Percentiles rank a stretch among this genome's conserved stretches.
Evolutionary conservation across 1,140 invertebrate genomes (phyloP).

Genomic region (Popillia japonica): DNA sequence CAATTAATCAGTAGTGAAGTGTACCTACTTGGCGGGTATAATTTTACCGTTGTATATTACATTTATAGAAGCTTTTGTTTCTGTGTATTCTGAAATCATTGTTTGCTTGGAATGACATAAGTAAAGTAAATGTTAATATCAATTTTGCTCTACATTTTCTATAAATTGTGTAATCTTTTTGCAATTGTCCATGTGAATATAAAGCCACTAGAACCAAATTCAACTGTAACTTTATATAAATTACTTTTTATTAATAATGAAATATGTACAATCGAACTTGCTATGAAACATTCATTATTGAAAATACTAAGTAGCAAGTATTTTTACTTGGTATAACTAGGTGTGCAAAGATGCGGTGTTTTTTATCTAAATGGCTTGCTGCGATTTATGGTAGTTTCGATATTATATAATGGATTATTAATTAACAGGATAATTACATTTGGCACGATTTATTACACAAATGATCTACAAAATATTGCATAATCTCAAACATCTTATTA

Average conservation of each 20-base stretch:
- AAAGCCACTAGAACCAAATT: background rate
- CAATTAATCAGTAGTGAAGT: background rate
- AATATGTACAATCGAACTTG: background rate
- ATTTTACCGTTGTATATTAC: background rate
- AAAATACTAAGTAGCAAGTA: background rate
- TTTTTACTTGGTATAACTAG: background rate
- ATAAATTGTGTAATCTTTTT: background rate
- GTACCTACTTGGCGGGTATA: background rate
- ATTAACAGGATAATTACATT: background rate
- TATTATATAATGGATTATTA: background rate
- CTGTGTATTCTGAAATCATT: background rate
- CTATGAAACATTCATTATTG: background rate
- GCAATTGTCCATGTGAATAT: background rate
- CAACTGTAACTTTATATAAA: background rate
- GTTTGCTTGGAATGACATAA: background rate
- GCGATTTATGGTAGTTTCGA: background rate
- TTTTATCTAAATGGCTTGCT: background rate
- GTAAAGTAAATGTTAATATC: slow-evolving; percentile 18
- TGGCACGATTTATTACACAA: background rate
- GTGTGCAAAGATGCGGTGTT: background rate
- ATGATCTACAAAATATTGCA: background rate
- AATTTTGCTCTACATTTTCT: slow-evolving; percentile 14
- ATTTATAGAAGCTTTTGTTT: background rate
- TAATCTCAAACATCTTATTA: background rate
- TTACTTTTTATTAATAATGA: background rate